A percentile compares a stretch with the other conserved stretches of the same genome.
Evolutionary conservation across 1,140 invertebrate genomes (phyloP).

Genomic region (Rhynchophorus ferrugineus): DNA sequence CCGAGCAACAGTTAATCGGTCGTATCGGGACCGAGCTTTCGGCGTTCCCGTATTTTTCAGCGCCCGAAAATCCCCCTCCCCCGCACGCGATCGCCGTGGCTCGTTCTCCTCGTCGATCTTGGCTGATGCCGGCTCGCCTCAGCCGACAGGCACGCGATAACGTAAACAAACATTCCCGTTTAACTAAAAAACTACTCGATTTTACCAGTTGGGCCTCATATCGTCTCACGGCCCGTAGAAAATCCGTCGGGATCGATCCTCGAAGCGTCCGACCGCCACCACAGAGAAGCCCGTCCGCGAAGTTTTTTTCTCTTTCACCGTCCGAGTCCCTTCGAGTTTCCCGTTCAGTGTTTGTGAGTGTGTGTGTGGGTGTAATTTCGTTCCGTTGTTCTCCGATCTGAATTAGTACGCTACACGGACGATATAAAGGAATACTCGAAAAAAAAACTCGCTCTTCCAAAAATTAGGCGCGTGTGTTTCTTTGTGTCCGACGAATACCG

Average conservation of each 20-base stretch:
- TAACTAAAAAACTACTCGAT: slow-evolving; percentile 27
- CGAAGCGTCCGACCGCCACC: no score
- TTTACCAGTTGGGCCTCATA: slow-evolving; percentile 24
- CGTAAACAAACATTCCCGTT: slow-evolving; percentile 38
- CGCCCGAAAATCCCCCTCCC: slow-evolving; percentile 18
- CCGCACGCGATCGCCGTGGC: slow-evolving; percentile 17
- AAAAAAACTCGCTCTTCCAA: no score
- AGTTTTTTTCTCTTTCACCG: no score
- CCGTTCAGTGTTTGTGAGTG: no score
- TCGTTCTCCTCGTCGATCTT: slow-evolving; percentile 19
- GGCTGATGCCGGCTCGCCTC: slow-evolving; percentile 34
- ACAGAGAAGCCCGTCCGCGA: no score
- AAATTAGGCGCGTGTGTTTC: no score
- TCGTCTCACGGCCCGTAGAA: slow-evolving; percentile 16
- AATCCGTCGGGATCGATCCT: not conserved
- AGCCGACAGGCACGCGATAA: slow-evolving; percentile 33
- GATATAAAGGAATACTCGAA: no score
- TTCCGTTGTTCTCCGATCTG: no score
- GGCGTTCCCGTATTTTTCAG: slow-evolving; percentile 20
- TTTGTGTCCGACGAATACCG: no score
- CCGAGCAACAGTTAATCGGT: slow-evolving; percentile 23
- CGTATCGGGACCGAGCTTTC: slow-evolving; percentile 23
- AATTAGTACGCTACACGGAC: no score
- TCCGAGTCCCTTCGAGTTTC: no score
- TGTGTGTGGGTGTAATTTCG: no score